A percentile compares a stretch with the other conserved stretches of the same genome.
phyloP scores from a whole-genome alignment of 2,113 vertebrate genomes.

The Planiliza haematocheilus region DNA sequence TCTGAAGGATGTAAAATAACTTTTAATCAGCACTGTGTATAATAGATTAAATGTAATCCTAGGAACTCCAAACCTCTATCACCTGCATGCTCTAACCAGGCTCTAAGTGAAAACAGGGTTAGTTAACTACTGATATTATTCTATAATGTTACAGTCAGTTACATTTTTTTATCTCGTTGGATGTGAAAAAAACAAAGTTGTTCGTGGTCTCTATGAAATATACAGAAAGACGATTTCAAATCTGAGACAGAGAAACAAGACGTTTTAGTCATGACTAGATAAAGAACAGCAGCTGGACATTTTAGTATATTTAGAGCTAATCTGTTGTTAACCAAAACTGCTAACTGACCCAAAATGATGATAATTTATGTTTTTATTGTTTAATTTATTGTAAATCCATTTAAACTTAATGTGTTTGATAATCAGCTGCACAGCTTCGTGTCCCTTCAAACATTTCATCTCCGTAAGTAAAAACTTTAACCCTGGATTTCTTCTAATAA shows the following conservation, averaged over 20 bases:
- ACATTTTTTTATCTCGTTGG: neutral
- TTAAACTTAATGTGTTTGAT: slow-evolving; percentile 3
- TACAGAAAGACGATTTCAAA: too few species aligned
- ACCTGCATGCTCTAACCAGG: slow-evolving; percentile 39
- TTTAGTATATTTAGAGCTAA: slow-evolving; percentile 2
- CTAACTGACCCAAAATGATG: slow-evolving; percentile 63
- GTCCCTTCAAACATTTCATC: slow-evolving; percentile 1
- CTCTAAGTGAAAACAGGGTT: slow-evolving; percentile 56
- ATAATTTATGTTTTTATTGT: neutral
- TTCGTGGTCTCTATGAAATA: slow-evolving; percentile 11
- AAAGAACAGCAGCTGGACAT: neutral
- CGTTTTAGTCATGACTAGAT: too few species aligned
- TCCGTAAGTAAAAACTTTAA: neutral
- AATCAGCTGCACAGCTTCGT: slow-evolving; percentile 2
- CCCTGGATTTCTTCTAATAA: neutral
- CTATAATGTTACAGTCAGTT: neutral
- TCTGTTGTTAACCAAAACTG: slow-evolving; percentile 54
- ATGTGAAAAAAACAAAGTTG: neutral
- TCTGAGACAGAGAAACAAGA: too few species aligned
- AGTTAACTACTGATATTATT: neutral
- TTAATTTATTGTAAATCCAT: slow-evolving; percentile 9
- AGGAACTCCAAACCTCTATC: neutral
- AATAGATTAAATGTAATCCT: too few species aligned
- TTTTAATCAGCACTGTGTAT: too few species aligned
- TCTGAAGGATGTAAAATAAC: too few species aligned